Evolutionary conservation across 1,140 invertebrate species (phyloP), one percentile per base, ranked within the genome.

Genomic region (Aphaenogaster ashmeadi): DNA sequence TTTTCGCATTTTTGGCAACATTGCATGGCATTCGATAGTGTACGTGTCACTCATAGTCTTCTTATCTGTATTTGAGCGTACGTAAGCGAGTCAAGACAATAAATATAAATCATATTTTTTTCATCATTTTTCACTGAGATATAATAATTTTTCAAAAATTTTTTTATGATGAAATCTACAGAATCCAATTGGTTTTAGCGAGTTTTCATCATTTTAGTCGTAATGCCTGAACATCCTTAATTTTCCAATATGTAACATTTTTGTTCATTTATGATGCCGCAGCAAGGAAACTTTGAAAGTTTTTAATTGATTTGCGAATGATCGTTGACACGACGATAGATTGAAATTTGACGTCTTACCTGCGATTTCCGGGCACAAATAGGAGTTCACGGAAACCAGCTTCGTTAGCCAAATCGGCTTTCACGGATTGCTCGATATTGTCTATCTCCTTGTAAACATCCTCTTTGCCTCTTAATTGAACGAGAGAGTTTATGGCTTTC

Each of bases 381-480:
- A 97, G 92, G 2, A 97, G 92, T 90, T 97, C 96, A 89, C 93
- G 94, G 90, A 97, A 95, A 44, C 94, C 95, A 36, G 95, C 95
- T 44, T 95, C 94, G 33, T 96, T 96, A 79, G 96, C 95, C 91
- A 96, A 95, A 85, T 96, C 94, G 87, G 96, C 94, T 85, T 95
- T 96, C 0, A 97, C 95, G 41, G 96, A 95, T 80, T 94, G 95
- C 69, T 96, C 96, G 92, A 97, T 97, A 64, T 95, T 95, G 21
- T 96, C 94, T 21, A 97, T 92, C 93, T 97, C 97, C 64, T 96
- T 96, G 78, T 96, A 94, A 15, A 97, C 96, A 90, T 97, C 96
- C 52, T 89, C 92, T 77, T 91, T 94, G 3, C 96, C 97, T 75
- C 97, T 94, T 0, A 97, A 94, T 88, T 94, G 95, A 81, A 95